Percentiles rank a stretch among this genome's conserved stretches.
These are phyloP conservation scores for Actinemys pallida DNA, from an alignment of 2,113 vertebrate genomes.

Conservation along the genomic window DNA sequence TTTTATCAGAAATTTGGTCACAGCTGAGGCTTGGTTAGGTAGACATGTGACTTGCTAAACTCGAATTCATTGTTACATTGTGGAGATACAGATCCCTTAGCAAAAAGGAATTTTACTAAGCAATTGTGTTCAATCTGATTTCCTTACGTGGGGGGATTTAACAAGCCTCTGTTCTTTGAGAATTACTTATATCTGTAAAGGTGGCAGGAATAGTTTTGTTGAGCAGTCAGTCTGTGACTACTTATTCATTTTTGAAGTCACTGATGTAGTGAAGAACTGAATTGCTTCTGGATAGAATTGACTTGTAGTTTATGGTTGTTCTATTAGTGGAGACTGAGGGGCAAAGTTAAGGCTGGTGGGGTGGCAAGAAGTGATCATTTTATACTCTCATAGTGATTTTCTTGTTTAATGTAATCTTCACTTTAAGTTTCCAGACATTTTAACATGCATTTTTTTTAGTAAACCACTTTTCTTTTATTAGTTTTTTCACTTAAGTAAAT, in stretches of 20 bases:
- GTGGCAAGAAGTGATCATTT: background rate
- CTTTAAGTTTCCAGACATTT: background rate
- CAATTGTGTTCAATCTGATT: background rate
- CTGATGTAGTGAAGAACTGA: background rate
- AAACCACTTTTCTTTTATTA: background rate
- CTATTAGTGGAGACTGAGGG: fast-evolving
- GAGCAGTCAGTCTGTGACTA: background rate
- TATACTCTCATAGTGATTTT: background rate
- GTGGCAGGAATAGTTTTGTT: background rate
- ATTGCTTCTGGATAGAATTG: background rate
- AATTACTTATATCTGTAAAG: background rate
- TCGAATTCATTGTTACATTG: background rate
- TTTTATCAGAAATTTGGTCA: background rate
- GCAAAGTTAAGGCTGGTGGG: background rate
- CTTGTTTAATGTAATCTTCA: background rate
- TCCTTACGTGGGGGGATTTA: background rate
- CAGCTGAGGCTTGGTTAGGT: background rate
- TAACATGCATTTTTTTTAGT: background rate
- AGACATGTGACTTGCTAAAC: background rate
- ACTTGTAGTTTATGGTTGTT: background rate
- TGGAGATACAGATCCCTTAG: background rate
- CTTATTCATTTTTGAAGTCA: background rate
- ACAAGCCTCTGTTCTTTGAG: background rate
- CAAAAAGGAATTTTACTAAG: background rate
- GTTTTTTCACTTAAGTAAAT: background rate